Percentiles rank a stretch among this genome's conserved stretches.
These are phyloP conservation scores for Chloroceryle inda DNA, from an alignment of 2,797 vertebrate genomes.

Conservation along the genomic window DNA sequence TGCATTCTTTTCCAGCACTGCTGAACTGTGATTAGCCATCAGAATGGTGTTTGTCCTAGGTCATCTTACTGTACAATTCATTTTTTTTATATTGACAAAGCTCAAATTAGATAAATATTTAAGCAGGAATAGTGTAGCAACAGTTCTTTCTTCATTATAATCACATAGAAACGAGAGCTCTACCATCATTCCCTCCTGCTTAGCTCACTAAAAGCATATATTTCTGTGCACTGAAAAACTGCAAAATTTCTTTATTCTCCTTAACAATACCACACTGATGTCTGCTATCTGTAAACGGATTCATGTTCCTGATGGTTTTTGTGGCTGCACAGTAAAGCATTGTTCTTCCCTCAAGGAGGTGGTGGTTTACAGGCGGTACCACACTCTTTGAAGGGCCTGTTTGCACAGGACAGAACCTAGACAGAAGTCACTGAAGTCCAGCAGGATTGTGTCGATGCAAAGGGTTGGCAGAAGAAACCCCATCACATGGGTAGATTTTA, in stretches of 20 bases:
- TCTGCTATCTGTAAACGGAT: not conserved
- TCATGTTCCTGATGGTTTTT: not conserved
- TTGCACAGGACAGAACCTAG: not conserved
- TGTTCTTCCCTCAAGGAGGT: not conserved
- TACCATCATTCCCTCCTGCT: not conserved
- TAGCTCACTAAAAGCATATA: not conserved
- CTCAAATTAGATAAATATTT: conserved; percentile 24
- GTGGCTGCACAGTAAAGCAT: not conserved
- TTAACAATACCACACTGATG: not conserved
- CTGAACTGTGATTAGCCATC: not conserved
- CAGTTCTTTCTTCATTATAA: not conserved
- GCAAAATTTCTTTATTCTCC: conserved; percentile 5
- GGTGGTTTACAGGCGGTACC: not conserved
- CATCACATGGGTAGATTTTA: not conserved
- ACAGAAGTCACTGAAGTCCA: not conserved
- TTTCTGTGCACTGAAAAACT: not conserved
- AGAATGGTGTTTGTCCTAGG: not conserved
- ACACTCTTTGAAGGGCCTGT: not conserved
- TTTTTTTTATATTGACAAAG: not conserved
- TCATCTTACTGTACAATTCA: not conserved
- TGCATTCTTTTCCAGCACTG: not conserved
- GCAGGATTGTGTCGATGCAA: not conserved
- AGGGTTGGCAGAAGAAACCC: not conserved
- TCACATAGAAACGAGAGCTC: not conserved
- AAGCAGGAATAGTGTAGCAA: not conserved